Conservation (phyloP, 1,140 invertebrate species). For the Cydia amplana region DNA sequence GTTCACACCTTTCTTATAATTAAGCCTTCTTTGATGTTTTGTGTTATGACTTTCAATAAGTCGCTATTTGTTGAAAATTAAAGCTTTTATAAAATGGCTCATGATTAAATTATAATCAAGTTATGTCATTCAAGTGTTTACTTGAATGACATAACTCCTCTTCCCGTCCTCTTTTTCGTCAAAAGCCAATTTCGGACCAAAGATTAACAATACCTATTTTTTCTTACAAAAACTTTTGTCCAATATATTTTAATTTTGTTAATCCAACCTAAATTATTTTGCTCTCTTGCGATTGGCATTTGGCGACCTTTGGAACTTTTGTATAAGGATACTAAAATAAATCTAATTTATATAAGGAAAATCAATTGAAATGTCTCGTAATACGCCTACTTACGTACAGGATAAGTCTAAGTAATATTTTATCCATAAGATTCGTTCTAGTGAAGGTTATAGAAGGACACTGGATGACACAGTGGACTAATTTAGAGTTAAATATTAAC, state of each 20-base stretch:
- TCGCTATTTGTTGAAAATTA: background rate
- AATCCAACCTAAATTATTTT: background rate
- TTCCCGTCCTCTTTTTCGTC: background rate
- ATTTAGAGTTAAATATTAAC: too few species aligned
- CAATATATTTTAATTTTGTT: background rate
- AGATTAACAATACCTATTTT: conserved; percentile 1
- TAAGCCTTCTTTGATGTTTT: background rate
- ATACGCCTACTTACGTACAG: background rate
- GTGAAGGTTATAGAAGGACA: background rate
- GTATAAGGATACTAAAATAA: background rate
- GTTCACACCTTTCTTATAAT: background rate
- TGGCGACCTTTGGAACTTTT: background rate
- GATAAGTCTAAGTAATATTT: too few species aligned
- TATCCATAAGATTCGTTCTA: background rate
- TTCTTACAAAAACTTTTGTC: background rate
- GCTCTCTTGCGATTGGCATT: background rate
- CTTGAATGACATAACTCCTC: too few species aligned
- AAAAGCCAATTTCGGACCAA: background rate
- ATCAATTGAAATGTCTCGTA: background rate
- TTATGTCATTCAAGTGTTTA: background rate
- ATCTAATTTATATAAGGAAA: background rate
- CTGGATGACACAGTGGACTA: too few species aligned
- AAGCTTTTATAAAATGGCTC: background rate
- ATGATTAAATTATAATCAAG: conserved; percentile 3
- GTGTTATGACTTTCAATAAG: background rate